Conservation (phyloP, 2,113 vertebrate genomes). For the Passer domesticus region DNA sequence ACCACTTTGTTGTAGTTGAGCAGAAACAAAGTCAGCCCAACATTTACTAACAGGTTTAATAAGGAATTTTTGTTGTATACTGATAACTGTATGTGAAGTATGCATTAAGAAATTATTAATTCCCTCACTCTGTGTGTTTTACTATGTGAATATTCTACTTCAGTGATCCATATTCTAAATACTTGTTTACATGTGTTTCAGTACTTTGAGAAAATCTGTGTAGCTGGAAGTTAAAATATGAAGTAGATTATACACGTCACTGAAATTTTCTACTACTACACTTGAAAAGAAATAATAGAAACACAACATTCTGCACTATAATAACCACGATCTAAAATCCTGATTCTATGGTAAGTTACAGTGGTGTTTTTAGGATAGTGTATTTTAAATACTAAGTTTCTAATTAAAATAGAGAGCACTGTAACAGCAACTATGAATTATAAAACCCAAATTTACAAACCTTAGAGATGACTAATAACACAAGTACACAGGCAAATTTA, state of each 20-base stretch:
- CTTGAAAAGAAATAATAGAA: background rate
- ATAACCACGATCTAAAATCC: background rate
- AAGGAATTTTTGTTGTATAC: background rate
- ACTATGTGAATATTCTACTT: background rate
- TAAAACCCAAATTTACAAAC: background rate
- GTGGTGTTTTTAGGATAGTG: background rate
- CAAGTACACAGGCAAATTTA: background rate
- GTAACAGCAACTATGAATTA: background rate
- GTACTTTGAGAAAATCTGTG: background rate
- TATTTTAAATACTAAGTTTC: background rate
- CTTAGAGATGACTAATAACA: background rate
- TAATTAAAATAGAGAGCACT: background rate
- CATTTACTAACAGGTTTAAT: background rate
- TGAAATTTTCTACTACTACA: background rate
- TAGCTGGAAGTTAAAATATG: background rate
- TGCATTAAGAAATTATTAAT: background rate
- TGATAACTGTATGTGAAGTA: background rate
- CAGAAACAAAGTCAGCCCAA: background rate
- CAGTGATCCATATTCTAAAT: background rate
- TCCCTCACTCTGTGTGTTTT: background rate
- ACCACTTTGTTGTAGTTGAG: fast-evolving
- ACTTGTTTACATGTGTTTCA: background rate
- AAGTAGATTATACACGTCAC: background rate
- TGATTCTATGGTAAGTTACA: background rate
- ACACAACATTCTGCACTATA: background rate